Percentiles rank a stretch among this genome's conserved stretches.
phyloP scores from a whole-genome alignment of 1,140 invertebrate species.

The Homarus americanus region DNA sequence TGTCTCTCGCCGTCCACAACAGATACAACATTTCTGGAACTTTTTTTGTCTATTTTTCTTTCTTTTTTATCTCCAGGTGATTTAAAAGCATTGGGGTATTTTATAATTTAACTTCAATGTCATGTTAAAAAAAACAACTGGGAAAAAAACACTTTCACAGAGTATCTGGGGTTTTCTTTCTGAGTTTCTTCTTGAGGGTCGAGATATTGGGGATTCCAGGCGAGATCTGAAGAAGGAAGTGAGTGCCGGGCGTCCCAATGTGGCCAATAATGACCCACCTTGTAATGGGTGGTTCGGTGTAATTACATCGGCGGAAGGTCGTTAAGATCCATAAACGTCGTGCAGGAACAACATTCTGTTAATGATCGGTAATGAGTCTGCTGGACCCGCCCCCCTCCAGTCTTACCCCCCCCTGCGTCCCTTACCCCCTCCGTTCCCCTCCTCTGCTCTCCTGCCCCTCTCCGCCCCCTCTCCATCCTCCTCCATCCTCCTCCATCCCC shows the following conservation, averaged over 20 bases:
- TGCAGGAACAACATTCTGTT: background rate
- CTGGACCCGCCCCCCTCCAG: background rate
- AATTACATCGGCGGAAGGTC: constrained; percentile 6
- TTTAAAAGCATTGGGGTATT: background rate
- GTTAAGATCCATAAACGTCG: constrained; percentile 21
- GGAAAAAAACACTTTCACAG: background rate
- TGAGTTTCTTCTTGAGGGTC: no score
- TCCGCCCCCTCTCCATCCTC: background rate
- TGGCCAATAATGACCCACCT: constrained; percentile 4
- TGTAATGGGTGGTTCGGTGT: constrained; percentile 10
- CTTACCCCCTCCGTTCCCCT: background rate
- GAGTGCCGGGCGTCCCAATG: background rate
- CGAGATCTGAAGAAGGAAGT: background rate
- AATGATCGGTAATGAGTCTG: background rate
- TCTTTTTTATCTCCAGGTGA: background rate
- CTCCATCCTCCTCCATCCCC: background rate
- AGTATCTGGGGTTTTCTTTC: no score
- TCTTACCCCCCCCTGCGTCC: background rate
- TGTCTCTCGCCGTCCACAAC: background rate
- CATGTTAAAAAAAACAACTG: background rate
- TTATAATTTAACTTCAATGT: background rate
- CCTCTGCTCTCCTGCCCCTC: background rate
- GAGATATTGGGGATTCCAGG: background rate
- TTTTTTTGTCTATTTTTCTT: background rate
- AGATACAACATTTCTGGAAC: background rate